Conservation (phyloP, 2,113 vertebrate species). For the Varanus komodoensis region DNA sequence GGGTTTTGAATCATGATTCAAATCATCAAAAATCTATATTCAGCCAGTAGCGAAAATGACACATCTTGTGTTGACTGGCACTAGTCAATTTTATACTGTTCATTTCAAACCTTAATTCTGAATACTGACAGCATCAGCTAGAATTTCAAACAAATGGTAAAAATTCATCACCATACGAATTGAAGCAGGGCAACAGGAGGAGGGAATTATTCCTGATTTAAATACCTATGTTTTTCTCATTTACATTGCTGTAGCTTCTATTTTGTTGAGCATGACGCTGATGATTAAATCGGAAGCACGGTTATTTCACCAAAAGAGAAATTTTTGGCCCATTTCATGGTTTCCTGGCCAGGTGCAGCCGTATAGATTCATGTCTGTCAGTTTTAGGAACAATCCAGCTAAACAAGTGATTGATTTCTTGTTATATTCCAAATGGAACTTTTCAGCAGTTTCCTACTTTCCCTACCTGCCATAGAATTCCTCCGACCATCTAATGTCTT, state of each 20-base stretch:
- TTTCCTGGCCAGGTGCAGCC: constrained; percentile 86
- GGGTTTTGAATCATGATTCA: constrained; percentile 67
- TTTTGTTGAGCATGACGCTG: constrained; percentile 77
- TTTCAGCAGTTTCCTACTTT: constrained; percentile 76
- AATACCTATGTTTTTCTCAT: constrained; percentile 84
- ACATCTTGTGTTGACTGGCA: constrained; percentile 68
- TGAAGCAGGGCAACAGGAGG: constrained; percentile 58
- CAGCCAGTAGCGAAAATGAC: constrained; percentile 64
- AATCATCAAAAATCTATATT: constrained; percentile 66
- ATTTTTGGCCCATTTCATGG: constrained; percentile 75
- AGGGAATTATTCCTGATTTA: constrained; percentile 80
- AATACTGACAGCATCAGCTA: constrained; percentile 77
- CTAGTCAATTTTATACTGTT: constrained; percentile 70
- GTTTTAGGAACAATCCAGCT: constrained; percentile 77
- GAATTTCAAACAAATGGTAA: constrained; percentile 71
- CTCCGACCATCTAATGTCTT: constrained; percentile 51
- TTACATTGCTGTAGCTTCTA: constrained; percentile 76
- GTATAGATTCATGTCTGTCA: constrained; percentile 74
- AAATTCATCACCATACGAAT: constrained; percentile 80
- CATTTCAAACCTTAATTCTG: constrained; percentile 76
- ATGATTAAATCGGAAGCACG: constrained; percentile 80
- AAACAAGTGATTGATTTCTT: constrained; percentile 83
- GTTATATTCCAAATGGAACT: constrained; percentile 75
- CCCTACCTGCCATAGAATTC: background rate
- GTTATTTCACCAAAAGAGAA: constrained; percentile 80